A percentile compares a stretch with the other conserved stretches of the same genome.
Evolutionary conservation across 2,888 invertebrate species (phyloP).

Genomic region (Nemotelus nigrinus): DNA sequence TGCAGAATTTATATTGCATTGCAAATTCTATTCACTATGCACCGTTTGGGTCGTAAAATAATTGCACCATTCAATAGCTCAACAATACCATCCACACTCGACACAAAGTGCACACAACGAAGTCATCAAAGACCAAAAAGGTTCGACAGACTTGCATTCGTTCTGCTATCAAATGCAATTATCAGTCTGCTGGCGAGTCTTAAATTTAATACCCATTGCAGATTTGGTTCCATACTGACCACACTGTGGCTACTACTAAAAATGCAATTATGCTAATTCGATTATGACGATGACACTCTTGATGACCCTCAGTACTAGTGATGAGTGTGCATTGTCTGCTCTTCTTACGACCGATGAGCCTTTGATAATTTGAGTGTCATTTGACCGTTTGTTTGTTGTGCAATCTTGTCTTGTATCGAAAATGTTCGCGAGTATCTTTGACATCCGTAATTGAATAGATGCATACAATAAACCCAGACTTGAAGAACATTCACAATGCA

Average conservation of each 20-base stretch:
- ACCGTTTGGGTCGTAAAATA: too few species aligned
- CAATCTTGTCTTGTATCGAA: not conserved
- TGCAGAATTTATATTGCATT: too few species aligned
- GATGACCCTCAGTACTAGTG: not conserved
- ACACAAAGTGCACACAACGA: too few species aligned
- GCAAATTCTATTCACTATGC: too few species aligned
- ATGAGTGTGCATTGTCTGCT: not conserved
- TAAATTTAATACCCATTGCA: too few species aligned
- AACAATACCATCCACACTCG: too few species aligned
- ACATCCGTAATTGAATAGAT: not conserved
- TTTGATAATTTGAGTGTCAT: conserved; percentile 10
- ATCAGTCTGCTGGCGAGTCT: too few species aligned
- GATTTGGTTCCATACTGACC: too few species aligned
- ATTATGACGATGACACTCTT: conserved; percentile 3
- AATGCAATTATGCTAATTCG: conserved; percentile 28
- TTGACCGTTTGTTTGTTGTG: conserved; percentile 10
- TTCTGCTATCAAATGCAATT: too few species aligned
- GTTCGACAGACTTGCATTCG: too few species aligned
- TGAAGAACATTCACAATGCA: not conserved
- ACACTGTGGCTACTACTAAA: not conserved
- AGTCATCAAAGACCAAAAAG: too few species aligned
- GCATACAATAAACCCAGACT: not conserved
- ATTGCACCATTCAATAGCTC: too few species aligned
- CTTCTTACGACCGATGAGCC: not conserved
- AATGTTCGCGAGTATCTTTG: not conserved